Evolutionary conservation across 2,888 invertebrate species (phyloP).

Genomic region (Autographa gamma): DNA sequence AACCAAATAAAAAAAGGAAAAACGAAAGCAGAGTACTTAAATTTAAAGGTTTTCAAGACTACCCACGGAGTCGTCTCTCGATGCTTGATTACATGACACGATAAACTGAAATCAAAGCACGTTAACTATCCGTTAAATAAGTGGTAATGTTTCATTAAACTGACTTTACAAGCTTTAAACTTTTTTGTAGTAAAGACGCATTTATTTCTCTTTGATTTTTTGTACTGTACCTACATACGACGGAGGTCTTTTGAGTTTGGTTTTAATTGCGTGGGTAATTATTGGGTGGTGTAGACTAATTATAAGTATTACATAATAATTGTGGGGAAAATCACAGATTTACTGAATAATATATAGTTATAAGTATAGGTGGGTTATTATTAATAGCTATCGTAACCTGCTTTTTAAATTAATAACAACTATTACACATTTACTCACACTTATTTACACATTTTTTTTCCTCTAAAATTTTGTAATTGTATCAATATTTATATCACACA

Average conservation of each 20-base stretch:
- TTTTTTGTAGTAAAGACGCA: conserved; percentile 36
- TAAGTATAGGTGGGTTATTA: too few species aligned
- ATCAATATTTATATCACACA: too few species aligned
- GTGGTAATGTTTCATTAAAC: conserved; percentile 54
- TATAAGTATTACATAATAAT: not conserved
- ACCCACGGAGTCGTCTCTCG: conserved; percentile 45
- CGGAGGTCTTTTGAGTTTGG: not conserved
- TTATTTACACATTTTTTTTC: too few species aligned
- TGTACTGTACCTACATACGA: not conserved
- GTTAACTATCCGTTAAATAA: conserved; percentile 45
- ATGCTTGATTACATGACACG: conserved; percentile 51
- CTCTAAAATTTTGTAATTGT: too few species aligned
- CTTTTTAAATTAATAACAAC: too few species aligned
- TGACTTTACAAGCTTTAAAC: conserved; percentile 20
- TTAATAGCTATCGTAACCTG: too few species aligned
- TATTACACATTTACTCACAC: too few species aligned
- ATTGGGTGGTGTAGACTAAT: not conserved
- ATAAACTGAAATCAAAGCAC: conserved; percentile 57
- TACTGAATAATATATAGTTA: too few species aligned
- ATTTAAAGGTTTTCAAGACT: conserved; percentile 38
- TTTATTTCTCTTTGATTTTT: conserved; percentile 29
- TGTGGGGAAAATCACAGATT: too few species aligned
- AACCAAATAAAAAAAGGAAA: conserved; percentile 1
- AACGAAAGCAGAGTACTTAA: conserved; percentile 14
- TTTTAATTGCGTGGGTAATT: conserved; percentile 20